These are phyloP conservation scores for Octodon degus DNA, from an alignment of 2,113 vertebrate species.

Conservation along the genomic window DNA sequence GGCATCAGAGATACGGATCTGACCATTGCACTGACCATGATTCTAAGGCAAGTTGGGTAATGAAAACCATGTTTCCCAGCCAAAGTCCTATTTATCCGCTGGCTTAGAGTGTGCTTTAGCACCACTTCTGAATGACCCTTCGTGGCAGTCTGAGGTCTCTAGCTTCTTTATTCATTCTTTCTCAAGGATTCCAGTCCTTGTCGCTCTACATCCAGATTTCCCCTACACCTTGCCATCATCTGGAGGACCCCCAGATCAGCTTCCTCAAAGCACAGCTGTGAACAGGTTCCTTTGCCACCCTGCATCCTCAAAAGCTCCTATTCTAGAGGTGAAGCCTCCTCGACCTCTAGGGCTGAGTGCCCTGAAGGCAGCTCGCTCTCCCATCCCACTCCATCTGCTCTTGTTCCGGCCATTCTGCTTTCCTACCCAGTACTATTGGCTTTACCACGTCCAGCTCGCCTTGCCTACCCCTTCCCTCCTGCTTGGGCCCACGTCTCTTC, in stretches of 20 bases:
- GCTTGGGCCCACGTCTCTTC: neutral
- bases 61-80: neutral
- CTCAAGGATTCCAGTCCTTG: neutral
- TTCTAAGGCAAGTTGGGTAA: neutral
- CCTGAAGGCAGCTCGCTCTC: too few species aligned
- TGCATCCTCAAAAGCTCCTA: neutral
- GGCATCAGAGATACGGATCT: neutral
- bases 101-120: neutral
- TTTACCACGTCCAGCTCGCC: neutral
- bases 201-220: neutral
- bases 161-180: neutral
- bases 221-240: too few species aligned
- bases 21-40: neutral
- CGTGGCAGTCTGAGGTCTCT: neutral
- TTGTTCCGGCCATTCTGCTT: neutral
- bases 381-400: neutral
- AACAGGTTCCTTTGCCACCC: accelerated
- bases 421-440: neutral
- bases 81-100: neutral
- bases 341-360: accelerated
- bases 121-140: too few species aligned
- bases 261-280: neutral
- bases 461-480: accelerated
- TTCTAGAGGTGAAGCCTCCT: neutral
- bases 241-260: neutral